Evolutionary conservation across 2,888 invertebrate species (phyloP).

Genomic region (Parasteatoda lunata): DNA sequence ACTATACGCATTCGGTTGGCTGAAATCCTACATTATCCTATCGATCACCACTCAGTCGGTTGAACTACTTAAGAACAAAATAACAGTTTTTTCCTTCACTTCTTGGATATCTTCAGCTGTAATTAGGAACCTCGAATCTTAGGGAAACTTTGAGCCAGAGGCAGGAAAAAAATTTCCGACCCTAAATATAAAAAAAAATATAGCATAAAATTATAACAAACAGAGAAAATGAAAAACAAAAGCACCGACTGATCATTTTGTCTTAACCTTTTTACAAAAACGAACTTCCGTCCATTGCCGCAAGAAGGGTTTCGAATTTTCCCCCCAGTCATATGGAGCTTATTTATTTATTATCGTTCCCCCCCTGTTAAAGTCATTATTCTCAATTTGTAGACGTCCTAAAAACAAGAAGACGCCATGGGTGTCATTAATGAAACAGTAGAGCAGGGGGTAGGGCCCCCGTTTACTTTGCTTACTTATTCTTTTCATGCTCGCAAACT

Average conservation of each 20-base stretch:
- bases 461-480: background rate
- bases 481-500: background rate
- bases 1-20: no score
- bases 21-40: constrained; percentile 1
- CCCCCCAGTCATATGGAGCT: constrained; percentile 2
- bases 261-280: background rate
- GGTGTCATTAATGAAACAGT: constrained; percentile 44
- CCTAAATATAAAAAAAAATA: background rate
- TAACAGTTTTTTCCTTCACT: background rate
- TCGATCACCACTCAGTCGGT: constrained; percentile 26
- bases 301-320: background rate
- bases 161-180: background rate
- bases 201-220: no score
- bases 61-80: constrained; percentile 10
- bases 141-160: background rate
- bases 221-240: background rate
- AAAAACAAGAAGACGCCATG: constrained; percentile 59
- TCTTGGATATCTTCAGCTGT: constrained; percentile 8
- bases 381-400: constrained; percentile 63
- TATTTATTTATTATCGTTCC: constrained; percentile 8
- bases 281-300: background rate
- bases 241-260: background rate
- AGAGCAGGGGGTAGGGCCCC: background rate
- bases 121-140: constrained; percentile 17
- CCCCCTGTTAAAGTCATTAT: constrained; percentile 42